These are phyloP conservation scores for Apaloderma vittatum DNA, from an alignment of 2,113 vertebrate genomes.

Conservation along the genomic window DNA sequence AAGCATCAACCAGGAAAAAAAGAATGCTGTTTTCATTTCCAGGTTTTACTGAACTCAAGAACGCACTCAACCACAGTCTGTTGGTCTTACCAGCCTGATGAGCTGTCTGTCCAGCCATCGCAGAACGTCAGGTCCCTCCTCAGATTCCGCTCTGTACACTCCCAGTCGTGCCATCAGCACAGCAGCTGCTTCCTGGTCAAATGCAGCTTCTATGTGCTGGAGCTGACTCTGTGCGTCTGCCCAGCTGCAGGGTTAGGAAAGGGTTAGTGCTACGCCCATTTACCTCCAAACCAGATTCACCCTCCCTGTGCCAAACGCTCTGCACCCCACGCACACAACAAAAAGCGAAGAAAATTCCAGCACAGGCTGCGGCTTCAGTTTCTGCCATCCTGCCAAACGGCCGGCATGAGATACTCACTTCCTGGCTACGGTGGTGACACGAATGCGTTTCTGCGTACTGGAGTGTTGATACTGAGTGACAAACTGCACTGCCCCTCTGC, in stretches of 20 bases:
- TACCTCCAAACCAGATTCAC: background rate
- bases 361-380: background rate
- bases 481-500: conserved; percentile 94
- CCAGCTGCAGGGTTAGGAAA: conserved; percentile 83
- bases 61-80: background rate
- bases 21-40: background rate
- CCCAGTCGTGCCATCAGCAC: conserved; percentile 96
- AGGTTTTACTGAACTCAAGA: background rate
- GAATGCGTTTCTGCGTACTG: conserved; percentile 90
- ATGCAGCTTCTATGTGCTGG: conserved; percentile 94
- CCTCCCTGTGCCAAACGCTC: background rate
- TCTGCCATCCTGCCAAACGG: background rate
- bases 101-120: conserved; percentile 98
- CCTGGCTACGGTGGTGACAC: conserved; percentile 93
- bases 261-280: background rate
- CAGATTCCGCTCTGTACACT: conserved; percentile 93
- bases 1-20: background rate
- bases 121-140: conserved; percentile 95
- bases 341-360: background rate
- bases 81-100: conserved; percentile 90
- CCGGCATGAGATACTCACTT: conserved; percentile 83
- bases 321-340: fast-evolving
- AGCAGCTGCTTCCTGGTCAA: conserved; percentile 95
- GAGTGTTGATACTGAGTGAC: conserved; percentile 97
- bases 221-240: conserved; percentile 95